Evolutionary conservation across 2,113 vertebrate species (phyloP).

Genomic region (Pollachius pollachius): DNA sequence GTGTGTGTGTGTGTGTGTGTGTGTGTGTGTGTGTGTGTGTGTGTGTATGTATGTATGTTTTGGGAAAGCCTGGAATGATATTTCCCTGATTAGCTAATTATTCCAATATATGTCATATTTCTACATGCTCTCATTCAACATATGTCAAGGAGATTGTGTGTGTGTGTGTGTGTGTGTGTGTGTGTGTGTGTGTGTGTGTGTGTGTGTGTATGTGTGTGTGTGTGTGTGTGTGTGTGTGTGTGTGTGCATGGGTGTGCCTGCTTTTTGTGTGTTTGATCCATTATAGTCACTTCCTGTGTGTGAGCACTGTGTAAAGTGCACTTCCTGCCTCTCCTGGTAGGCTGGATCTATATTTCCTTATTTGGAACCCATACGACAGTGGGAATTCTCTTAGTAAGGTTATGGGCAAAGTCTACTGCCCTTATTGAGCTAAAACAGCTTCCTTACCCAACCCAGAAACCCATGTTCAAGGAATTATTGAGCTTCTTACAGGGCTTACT

Average conservation of each 20-base stretch:
- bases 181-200: too few relatives aligned
- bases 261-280: slow-evolving; percentile 21
- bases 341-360: slow-evolving; percentile 56
- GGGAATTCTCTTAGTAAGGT: slow-evolving; percentile 51
- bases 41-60: slow-evolving; percentile 19
- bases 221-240: slow-evolving; percentile 12
- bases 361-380: slow-evolving; percentile 54
- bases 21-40: slow-evolving; percentile 2
- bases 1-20: slow-evolving; percentile 33
- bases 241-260: slow-evolving; percentile 5
- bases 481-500: not conserved
- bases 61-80: slow-evolving; percentile 16
- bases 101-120: not conserved
- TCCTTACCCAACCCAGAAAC: slow-evolving; percentile 31
- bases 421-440: slow-evolving; percentile 57
- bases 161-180: too few relatives aligned
- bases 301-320: slow-evolving; percentile 23
- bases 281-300: slow-evolving; percentile 53
- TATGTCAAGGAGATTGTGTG: slow-evolving; percentile 4
- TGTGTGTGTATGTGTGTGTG: not conserved
- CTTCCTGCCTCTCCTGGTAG: slow-evolving; percentile 47
- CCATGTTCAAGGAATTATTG: not conserved
- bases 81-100: slow-evolving; percentile 34
- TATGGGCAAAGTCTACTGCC: slow-evolving; percentile 51
- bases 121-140: slow-evolving; percentile 7